These are phyloP conservation scores for Pardosa pseudoannulata DNA, from an alignment of 2,888 invertebrate species.

Conservation along the genomic window DNA sequence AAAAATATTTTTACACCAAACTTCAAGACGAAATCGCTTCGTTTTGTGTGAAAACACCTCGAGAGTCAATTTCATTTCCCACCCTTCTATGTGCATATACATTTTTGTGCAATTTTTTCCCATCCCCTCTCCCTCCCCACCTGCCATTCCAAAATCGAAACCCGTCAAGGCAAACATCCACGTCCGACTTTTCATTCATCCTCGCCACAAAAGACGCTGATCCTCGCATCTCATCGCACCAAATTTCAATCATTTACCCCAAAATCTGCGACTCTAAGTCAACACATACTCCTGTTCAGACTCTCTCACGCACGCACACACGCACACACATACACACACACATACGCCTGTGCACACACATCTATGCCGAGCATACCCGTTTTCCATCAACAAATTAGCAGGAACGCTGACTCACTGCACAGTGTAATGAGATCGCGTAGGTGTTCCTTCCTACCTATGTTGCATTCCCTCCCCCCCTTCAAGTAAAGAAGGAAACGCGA, in stretches of 20 bases:
- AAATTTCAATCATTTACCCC: conserved; percentile 70
- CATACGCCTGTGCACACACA: conserved; percentile 2
- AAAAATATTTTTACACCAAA: not conserved
- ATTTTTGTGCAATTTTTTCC: conserved; percentile 26
- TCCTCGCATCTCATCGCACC: conserved; percentile 36
- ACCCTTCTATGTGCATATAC: not conserved
- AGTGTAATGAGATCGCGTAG: conserved; percentile 68
- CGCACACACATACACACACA: conserved; percentile 11
- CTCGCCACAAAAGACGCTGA: conserved; percentile 52
- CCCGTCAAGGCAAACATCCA: conserved; percentile 23
- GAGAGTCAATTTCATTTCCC: conserved; percentile 7
- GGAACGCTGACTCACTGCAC: conserved; percentile 64
- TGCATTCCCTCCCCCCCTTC: conserved; percentile 12
- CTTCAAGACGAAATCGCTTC: not conserved
- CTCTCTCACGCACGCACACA: conserved; percentile 12
- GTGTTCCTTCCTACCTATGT: conserved; percentile 36
- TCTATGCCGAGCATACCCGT: conserved; percentile 9
- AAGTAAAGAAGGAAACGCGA: conserved; percentile 51
- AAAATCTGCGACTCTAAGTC: conserved; percentile 64
- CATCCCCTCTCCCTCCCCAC: too few relatives aligned
- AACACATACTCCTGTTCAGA: conserved; percentile 27
- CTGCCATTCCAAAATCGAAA: conserved; percentile 12
- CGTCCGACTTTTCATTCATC: conserved; percentile 20
- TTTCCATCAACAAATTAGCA: conserved; percentile 72
- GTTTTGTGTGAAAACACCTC: not conserved